Percentiles rank a stretch among this genome's conserved stretches.
phyloP scores from a whole-genome alignment of 2,113 vertebrate species.

The Callionymus lyra region DNA sequence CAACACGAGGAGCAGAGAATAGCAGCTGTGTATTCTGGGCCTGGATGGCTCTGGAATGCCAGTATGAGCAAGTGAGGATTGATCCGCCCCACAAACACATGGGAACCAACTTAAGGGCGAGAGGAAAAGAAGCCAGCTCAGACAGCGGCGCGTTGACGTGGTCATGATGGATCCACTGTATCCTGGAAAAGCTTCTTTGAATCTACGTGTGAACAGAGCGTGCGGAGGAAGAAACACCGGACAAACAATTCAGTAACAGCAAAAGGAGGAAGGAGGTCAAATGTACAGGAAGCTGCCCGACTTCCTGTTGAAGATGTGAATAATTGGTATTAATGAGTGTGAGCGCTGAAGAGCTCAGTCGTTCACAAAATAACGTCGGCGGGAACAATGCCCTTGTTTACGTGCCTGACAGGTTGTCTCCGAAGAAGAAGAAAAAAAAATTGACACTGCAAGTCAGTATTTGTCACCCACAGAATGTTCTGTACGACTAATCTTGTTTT shows the following conservation, averaged over 20 bases:
- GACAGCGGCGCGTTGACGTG: constrained; percentile 41
- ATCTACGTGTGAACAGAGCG: constrained; percentile 59
- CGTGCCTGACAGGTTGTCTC: too few species aligned
- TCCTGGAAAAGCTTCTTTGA: constrained; percentile 34
- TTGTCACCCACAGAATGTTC: neutral
- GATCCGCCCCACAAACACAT: constrained; percentile 55
- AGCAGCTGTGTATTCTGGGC: constrained; percentile 54
- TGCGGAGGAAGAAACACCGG: constrained; percentile 55
- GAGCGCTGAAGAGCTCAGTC: constrained; percentile 33
- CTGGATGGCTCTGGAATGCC: constrained; percentile 34
- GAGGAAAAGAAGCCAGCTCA: constrained; percentile 36
- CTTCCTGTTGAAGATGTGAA: constrained; percentile 57
- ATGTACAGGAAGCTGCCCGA: constrained; percentile 58
- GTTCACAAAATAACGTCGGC: constrained; percentile 25
- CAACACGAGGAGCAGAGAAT: constrained; percentile 45
- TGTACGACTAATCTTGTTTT: constrained; percentile 18
- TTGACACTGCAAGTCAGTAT: too few species aligned
- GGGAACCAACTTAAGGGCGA: constrained; percentile 60
- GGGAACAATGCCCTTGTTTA: too few species aligned
- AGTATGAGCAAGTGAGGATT: constrained; percentile 67
- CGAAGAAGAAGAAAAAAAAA: too few species aligned
- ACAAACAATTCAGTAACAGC: constrained; percentile 60
- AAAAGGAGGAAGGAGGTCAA: constrained; percentile 65
- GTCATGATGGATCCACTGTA: constrained; percentile 32
- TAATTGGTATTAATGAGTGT: constrained; percentile 60